Evolutionary conservation across 1,140 invertebrate species (phyloP).

Genomic region (Pentalonia nigronervosa): DNA sequence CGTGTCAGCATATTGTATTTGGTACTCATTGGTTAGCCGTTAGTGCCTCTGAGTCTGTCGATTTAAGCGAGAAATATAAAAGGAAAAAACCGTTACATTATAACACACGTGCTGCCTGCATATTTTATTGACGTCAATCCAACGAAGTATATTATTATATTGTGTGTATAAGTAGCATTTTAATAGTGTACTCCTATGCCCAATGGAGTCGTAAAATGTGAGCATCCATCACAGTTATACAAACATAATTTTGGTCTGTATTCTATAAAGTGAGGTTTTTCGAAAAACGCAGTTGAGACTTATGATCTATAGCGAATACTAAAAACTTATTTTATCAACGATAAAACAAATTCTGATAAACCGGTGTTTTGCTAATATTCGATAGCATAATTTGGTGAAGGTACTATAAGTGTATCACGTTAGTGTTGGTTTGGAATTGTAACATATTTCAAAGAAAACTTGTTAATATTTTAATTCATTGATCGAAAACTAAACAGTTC

Average conservation of each 20-base stretch:
- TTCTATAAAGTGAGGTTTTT: not conserved
- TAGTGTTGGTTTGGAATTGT: not conserved
- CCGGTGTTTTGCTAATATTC: not conserved
- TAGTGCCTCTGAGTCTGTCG: slow-evolving; percentile 2
- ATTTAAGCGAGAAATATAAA: not conserved
- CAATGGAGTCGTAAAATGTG: not conserved
- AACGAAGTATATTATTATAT: not conserved
- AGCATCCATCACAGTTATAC: not conserved
- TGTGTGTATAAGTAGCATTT: not conserved
- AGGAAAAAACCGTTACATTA: not conserved
- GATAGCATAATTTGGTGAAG: not conserved
- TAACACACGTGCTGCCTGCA: not conserved
- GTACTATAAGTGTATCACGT: not conserved
- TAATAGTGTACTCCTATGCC: not conserved
- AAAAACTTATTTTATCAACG: not conserved
- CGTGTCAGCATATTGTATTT: not conserved
- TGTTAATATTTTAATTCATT: not conserved
- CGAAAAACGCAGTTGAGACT: not conserved
- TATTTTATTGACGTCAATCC: not conserved
- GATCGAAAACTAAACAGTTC: not conserved
- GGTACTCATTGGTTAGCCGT: not conserved
- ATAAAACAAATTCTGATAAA: not conserved
- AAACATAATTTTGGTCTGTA: not conserved
- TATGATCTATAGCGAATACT: not conserved
- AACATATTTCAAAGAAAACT: not conserved